A percentile compares a stretch with the other conserved stretches of the same genome.
These are phyloP conservation scores for Homarus gammarus DNA, from an alignment of 2,888 invertebrate genomes.

Conservation along the genomic window DNA sequence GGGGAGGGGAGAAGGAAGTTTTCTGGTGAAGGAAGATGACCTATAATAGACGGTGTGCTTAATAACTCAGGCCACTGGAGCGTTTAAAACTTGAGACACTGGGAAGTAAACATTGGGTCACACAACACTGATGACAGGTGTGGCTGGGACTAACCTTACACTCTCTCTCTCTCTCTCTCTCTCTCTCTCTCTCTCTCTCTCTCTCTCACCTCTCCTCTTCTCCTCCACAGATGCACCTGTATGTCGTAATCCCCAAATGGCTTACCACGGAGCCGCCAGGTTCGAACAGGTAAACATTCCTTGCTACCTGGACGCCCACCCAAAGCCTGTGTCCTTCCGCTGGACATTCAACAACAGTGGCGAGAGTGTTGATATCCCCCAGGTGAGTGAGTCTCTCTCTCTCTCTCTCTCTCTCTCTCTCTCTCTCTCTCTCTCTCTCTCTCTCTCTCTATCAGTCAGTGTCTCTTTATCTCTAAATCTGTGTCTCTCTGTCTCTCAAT, in stretches of 20 bases:
- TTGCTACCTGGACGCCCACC: conserved; percentile 11
- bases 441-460: neutral
- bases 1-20: no score
- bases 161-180: conserved; percentile 9
- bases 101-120: no score
- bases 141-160: no score
- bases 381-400: neutral
- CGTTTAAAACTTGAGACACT: no score
- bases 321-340: neutral
- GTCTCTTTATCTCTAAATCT: neutral
- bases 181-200: conserved; percentile 19
- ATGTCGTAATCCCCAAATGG: conserved; percentile 47
- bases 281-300: conserved; percentile 70
- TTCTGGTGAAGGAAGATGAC: no score
- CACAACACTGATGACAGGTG: no score
- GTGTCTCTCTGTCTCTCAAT: neutral
- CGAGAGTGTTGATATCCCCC: neutral
- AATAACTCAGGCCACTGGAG: no score
- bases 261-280: conserved; percentile 65
- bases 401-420: no score
- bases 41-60: no score
- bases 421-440: no score
- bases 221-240: conserved; percentile 51
- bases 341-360: neutral
- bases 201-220: neutral